Conservation (phyloP, 2,797 vertebrate species). For the Caiman crocodilus region DNA sequence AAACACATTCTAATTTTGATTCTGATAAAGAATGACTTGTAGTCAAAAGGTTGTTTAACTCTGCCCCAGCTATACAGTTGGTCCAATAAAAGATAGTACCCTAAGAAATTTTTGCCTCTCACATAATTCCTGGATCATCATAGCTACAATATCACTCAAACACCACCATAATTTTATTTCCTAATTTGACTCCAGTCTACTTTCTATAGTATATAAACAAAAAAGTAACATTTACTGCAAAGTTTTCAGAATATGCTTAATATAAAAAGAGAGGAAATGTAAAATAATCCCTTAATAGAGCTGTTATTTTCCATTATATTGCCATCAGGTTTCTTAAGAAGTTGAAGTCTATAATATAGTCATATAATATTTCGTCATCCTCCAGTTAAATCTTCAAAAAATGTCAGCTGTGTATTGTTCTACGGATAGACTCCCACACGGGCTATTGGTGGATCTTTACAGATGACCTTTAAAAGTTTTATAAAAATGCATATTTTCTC, state of each 20-base stretch:
- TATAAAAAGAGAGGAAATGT: not conserved
- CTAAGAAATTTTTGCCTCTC: too few relatives aligned
- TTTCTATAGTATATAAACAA: not conserved
- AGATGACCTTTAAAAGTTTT: not conserved
- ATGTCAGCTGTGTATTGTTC: not conserved
- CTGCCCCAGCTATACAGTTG: too few relatives aligned
- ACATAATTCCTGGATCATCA: too few relatives aligned
- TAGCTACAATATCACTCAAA: too few relatives aligned
- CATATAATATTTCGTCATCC: not conserved
- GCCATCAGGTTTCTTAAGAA: not conserved
- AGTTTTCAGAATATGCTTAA: not conserved
- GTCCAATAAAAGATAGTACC: too few relatives aligned
- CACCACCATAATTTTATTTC: not conserved
- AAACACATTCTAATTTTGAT: not conserved
- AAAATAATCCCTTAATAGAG: not conserved
- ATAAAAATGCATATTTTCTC: not conserved
- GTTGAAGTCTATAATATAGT: not conserved
- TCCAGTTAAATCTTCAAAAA: not conserved
- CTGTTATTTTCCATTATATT: not conserved
- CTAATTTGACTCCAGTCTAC: not conserved
- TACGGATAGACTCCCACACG: not conserved
- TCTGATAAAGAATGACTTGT: not conserved
- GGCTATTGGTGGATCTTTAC: not conserved
- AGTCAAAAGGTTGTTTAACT: too few relatives aligned
- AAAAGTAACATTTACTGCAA: not conserved